phyloP scores from a whole-genome alignment of 2,888 invertebrate genomes.

The Fragum fragum region DNA sequence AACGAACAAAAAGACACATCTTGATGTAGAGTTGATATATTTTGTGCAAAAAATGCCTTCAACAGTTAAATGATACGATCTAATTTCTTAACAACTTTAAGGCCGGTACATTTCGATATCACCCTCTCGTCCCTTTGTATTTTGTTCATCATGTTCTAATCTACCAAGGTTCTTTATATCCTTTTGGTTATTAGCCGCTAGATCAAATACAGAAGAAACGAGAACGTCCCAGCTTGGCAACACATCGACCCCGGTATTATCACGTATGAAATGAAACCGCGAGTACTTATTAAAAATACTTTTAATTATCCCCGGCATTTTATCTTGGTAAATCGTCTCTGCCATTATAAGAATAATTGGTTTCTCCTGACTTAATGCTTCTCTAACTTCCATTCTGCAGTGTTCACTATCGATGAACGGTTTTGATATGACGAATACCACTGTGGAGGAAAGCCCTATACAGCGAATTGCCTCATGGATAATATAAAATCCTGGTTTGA shows the following conservation, averaged over 20 bases:
- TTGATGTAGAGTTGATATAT: too few species aligned
- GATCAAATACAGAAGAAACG: not conserved
- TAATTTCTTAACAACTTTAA: too few species aligned
- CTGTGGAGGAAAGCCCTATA: not conserved
- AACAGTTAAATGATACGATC: too few species aligned
- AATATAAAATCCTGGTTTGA: slow-evolving; percentile 8
- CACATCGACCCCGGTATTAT: not conserved
- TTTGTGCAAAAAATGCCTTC: too few species aligned
- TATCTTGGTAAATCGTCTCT: not conserved
- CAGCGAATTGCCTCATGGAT: slow-evolving; percentile 8
- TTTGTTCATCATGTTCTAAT: too few species aligned
- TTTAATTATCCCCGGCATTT: not conserved
- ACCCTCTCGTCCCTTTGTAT: too few species aligned
- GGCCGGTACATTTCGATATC: too few species aligned
- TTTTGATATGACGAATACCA: not conserved
- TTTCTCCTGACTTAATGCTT: not conserved
- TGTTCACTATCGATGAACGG: not conserved
- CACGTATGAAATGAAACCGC: not conserved
- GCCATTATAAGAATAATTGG: slow-evolving; percentile 7
- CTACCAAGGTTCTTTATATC: too few species aligned
- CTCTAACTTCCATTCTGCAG: slow-evolving; percentile 7
- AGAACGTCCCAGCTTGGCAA: not conserved
- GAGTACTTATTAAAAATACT: not conserved
- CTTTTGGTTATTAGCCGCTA: not conserved
- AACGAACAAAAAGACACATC: too few species aligned